phyloP scores from a whole-genome alignment of 2,888 invertebrate genomes.

The Pherbina coryleti region DNA sequence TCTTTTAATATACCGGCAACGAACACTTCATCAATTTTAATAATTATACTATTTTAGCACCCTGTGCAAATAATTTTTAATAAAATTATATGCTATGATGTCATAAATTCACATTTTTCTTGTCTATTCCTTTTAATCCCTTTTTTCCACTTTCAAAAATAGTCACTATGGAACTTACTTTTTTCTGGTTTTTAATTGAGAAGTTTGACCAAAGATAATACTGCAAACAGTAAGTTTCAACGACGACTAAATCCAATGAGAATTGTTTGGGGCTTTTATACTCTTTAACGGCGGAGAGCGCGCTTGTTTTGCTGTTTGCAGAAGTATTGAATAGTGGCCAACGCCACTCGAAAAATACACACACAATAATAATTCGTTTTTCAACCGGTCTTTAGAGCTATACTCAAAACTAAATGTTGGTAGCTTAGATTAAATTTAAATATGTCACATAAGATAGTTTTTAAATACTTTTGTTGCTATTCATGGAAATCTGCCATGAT shows the following conservation, averaged over 20 bases:
- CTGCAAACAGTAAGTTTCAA: not conserved
- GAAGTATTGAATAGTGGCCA: not conserved
- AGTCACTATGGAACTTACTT: not conserved
- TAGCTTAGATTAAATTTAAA: too few relatives aligned
- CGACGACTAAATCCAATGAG: constrained; percentile 10
- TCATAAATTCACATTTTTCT: not conserved
- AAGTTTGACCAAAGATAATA: not conserved
- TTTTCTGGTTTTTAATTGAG: not conserved
- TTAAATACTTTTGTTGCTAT: too few relatives aligned
- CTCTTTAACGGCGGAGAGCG: not conserved
- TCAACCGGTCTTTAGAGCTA: too few relatives aligned
- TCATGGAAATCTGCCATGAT: too few relatives aligned
- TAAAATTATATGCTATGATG: not conserved
- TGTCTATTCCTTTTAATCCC: not conserved
- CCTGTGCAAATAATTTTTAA: too few relatives aligned
- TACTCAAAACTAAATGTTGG: too few relatives aligned
- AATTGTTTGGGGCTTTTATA: not conserved
- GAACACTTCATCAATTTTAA: too few relatives aligned
- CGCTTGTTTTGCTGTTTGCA: not conserved
- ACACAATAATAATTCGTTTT: not conserved
- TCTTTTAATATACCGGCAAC: too few relatives aligned
- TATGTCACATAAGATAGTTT: too few relatives aligned
- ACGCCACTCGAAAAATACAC: not conserved
- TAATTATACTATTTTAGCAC: too few relatives aligned
- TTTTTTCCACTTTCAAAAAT: not conserved